Evolutionary conservation across 2,797 vertebrate genomes (phyloP), one percentile per base, ranked within the genome.

Genomic region (Melanotaenia maccullochi): DNA sequence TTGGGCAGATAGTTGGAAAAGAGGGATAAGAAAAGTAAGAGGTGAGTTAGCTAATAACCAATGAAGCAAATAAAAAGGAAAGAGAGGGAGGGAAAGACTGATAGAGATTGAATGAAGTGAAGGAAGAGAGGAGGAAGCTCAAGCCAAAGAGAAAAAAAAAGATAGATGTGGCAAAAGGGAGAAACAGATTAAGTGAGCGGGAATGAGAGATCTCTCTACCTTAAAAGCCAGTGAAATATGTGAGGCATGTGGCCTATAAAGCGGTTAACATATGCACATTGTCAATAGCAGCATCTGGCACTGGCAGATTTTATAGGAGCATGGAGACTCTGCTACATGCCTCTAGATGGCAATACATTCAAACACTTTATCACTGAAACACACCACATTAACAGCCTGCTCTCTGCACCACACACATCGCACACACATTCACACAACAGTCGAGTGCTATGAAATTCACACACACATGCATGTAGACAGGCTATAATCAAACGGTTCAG

Each of bases 321-420:
- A 78, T 76, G 87, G 96, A 98, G 96, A 95, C 94, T 96, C 94
- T 88, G 79, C 25, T 94, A 93, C 92, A 93, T 82, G 95, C 97
- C 98, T 97, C 98, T 99, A 99, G 98, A 96, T 99, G 98, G 97
- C 97, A 98, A 99, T 98, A 94, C 96, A 95, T 96, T 95, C 98
- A 97, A 98, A 97, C 96, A 93, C 94, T 98, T 99, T 95, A 96
- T 94, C 95, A 90, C 22, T 91, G 93, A 94, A 91, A 91, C 93
- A 93, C 94, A 94, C 92, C 93, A 93, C 96, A 96, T 96, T 97
- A 97, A 97, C 93, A 86, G 92, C 90, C 65, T 88, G 4, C 90
- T 93, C 89, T 89, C 92, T 33, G 47, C 70, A 66, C 0, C 71
- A 42, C 73, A 70, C 73, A 64, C 51, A 58, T 28, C 69, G 28